Evolutionary conservation across 2,797 vertebrate species (phyloP).

Genomic region (Agapornis canus): DNA sequence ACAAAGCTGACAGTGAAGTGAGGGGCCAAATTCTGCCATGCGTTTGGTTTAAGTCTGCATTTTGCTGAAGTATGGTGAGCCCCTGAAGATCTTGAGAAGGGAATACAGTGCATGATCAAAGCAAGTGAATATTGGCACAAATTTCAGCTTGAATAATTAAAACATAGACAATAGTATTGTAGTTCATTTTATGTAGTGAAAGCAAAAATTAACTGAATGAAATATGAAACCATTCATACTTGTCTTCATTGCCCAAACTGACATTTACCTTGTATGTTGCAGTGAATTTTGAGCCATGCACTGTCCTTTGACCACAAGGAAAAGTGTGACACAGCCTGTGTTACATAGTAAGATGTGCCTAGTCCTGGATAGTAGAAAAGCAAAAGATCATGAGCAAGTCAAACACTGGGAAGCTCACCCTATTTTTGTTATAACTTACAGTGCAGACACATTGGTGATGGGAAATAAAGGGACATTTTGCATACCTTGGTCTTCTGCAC

Average conservation of each 20-base stretch:
- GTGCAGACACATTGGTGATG: background rate
- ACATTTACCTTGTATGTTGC: background rate
- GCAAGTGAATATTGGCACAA: background rate
- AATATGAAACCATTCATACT: background rate
- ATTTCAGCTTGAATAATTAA: background rate
- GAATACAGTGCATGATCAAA: background rate
- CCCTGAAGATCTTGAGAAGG: background rate
- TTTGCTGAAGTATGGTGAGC: background rate
- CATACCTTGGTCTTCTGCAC: background rate
- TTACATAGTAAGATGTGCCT: background rate
- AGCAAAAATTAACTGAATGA: background rate
- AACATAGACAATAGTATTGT: rapidly evolving
- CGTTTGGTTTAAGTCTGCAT: background rate
- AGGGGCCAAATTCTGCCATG: background rate
- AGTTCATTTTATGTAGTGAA: background rate
- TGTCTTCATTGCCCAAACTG: background rate
- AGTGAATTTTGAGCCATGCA: background rate
- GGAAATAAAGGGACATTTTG: background rate
- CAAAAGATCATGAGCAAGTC: background rate
- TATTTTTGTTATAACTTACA: background rate
- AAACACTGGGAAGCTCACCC: background rate
- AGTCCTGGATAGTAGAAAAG: background rate
- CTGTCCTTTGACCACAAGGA: background rate
- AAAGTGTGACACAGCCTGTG: background rate
- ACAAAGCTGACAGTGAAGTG: background rate